A percentile compares a stretch with the other conserved stretches of the same genome.
phyloP scores from a whole-genome alignment of 2,888 invertebrate genomes.

The Eristalinus sepulchralis region DNA sequence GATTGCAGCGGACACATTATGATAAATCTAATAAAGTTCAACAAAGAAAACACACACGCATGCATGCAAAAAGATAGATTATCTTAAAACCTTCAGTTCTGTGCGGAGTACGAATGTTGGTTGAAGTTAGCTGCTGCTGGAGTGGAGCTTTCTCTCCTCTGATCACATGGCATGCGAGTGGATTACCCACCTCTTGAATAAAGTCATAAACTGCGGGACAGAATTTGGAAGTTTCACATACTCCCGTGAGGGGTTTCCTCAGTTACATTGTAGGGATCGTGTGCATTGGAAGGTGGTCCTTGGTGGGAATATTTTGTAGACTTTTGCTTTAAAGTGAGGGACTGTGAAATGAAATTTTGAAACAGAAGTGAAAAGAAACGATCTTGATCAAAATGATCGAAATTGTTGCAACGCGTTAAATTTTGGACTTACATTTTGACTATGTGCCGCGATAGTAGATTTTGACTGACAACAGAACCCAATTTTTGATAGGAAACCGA shows the following conservation, averaged over 20 bases:
- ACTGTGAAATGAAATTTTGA: background rate
- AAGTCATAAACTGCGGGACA: conserved; percentile 9
- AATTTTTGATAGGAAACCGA: too few relatives aligned
- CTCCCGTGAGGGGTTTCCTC: background rate
- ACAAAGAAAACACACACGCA: conserved; percentile 3
- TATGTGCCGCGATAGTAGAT: too few relatives aligned
- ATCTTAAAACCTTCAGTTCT: conserved; percentile 7
- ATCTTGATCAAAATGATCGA: too few relatives aligned
- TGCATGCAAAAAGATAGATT: conserved; percentile 27
- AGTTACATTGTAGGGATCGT: background rate
- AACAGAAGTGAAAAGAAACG: background rate
- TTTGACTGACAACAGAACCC: too few relatives aligned
- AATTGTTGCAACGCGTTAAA: too few relatives aligned
- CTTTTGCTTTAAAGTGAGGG: background rate
- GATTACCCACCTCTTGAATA: background rate
- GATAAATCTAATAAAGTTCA: conserved; percentile 45
- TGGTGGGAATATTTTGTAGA: background rate
- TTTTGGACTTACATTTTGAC: too few relatives aligned
- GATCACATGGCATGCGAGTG: background rate
- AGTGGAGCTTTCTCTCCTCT: conserved; percentile 2
- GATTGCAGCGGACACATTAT: conserved; percentile 27
- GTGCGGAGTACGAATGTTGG: background rate
- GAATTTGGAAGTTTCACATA: background rate
- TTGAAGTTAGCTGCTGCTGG: background rate
- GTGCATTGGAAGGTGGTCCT: background rate